phyloP scores from a whole-genome alignment of 2,888 invertebrate genomes.

The Aethes cnicana region DNA sequence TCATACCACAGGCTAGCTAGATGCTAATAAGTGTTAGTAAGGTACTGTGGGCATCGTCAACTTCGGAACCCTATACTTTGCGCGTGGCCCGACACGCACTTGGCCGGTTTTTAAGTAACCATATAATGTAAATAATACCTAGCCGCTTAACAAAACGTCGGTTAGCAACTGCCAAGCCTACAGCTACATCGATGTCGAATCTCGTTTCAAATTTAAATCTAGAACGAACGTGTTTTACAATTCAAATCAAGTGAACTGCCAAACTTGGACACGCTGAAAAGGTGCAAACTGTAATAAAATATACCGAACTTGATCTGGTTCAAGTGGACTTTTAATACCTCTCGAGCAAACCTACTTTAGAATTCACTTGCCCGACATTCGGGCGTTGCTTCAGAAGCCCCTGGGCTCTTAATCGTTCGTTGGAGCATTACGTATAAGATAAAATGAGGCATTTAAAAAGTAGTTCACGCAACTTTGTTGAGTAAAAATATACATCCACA shows the following conservation, averaged over 20 bases:
- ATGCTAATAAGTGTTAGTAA: no score
- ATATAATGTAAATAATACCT: no score
- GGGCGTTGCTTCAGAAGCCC: slow-evolving; percentile 18
- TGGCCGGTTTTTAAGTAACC: no score
- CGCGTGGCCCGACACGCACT: no score
- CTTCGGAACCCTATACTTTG: no score
- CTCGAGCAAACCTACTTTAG: slow-evolving; percentile 35
- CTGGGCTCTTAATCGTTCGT: slow-evolving; percentile 22
- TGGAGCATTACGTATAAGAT: slow-evolving; percentile 27
- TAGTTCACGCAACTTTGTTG: no score
- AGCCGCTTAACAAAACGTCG: slow-evolving; percentile 13
- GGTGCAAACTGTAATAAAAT: slow-evolving; percentile 39
- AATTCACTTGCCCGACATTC: slow-evolving; percentile 29
- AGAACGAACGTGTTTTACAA: slow-evolving; percentile 36
- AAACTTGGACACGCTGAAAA: slow-evolving; percentile 37
- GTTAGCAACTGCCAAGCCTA: slow-evolving; percentile 20
- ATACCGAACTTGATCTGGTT: slow-evolving; percentile 36
- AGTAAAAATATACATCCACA: no score
- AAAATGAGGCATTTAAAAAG: no score
- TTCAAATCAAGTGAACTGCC: slow-evolving; percentile 34
- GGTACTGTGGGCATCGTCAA: no score
- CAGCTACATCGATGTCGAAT: slow-evolving; percentile 30
- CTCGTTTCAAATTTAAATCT: slow-evolving; percentile 38
- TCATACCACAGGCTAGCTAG: no score
- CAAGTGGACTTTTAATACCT: slow-evolving; percentile 38